These are phyloP conservation scores for Limenitis camilla DNA, from an alignment of 2,888 invertebrate species.

Conservation along the genomic window DNA sequence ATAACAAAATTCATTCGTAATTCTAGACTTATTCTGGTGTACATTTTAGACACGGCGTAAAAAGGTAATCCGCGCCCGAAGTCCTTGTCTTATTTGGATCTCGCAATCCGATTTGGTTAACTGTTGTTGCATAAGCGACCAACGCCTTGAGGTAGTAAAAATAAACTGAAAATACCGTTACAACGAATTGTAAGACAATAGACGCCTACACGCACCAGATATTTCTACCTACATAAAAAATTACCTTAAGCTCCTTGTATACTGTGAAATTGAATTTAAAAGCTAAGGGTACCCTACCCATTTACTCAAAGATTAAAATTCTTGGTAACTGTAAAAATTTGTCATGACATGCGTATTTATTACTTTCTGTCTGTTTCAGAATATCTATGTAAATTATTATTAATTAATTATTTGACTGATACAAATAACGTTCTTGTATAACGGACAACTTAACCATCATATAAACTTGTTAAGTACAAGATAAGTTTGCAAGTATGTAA, in stretches of 20 bases:
- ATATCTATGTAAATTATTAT: neutral
- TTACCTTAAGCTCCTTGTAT: conserved; percentile 3
- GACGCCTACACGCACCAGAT: conserved; percentile 10
- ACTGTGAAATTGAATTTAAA: neutral
- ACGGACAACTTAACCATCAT: no score
- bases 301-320: neutral
- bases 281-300: no score
- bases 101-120: conserved; percentile 11
- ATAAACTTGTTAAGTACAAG: no score
- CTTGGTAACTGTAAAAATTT: neutral
- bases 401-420: no score
- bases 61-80: conserved; percentile 5
- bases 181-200: conserved; percentile 11
- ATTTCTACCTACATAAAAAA: conserved; percentile 1
- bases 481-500: no score
- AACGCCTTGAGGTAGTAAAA: conserved; percentile 3
- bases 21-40: neutral
- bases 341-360: neutral
- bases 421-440: no score
- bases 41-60: neutral
- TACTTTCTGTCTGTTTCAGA: neutral
- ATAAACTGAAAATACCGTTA: conserved; percentile 12
- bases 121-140: conserved; percentile 7
- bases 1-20: no score
- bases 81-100: conserved; percentile 7